phyloP scores from a whole-genome alignment of 2,888 invertebrate genomes.

The Melolontha melolontha region DNA sequence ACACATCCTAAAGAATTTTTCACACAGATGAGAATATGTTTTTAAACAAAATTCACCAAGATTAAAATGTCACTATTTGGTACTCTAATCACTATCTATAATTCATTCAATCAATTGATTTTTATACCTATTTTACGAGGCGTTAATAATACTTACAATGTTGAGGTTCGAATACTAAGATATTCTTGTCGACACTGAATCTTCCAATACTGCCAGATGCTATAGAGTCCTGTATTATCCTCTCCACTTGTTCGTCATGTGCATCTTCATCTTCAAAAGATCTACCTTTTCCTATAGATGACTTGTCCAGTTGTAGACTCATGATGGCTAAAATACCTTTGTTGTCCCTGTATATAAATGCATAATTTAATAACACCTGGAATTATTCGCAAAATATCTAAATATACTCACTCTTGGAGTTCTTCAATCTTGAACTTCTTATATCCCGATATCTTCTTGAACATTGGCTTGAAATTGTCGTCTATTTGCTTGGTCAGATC shows the following conservation, averaged over 20 bases:
- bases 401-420: slow-evolving; percentile 74
- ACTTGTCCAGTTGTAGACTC: slow-evolving; percentile 81
- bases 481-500: slow-evolving; percentile 75
- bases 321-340: slow-evolving; percentile 82
- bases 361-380: not conserved
- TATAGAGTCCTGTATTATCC: slow-evolving; percentile 77
- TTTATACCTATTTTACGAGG: not conserved
- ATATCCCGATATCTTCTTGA: slow-evolving; percentile 78
- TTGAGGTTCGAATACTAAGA: slow-evolving; percentile 78
- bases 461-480: slow-evolving; percentile 73
- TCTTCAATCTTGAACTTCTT: slow-evolving; percentile 77
- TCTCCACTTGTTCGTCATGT: slow-evolving; percentile 64
- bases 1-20: no score
- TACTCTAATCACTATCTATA: no score
- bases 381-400: no score
- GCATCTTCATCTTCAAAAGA: slow-evolving; percentile 60
- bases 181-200: slow-evolving; percentile 84
- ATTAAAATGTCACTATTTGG: no score
- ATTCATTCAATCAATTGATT: not conserved
- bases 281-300: slow-evolving; percentile 72
- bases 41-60: no score
- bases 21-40: no score
- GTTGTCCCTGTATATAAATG: slow-evolving; percentile 64
- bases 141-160: slow-evolving; percentile 71
- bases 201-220: slow-evolving; percentile 81